Evolutionary conservation across 1,140 invertebrate species (phyloP), one percentile per base, ranked within the genome.

Genomic region (Microplitis mediator): DNA sequence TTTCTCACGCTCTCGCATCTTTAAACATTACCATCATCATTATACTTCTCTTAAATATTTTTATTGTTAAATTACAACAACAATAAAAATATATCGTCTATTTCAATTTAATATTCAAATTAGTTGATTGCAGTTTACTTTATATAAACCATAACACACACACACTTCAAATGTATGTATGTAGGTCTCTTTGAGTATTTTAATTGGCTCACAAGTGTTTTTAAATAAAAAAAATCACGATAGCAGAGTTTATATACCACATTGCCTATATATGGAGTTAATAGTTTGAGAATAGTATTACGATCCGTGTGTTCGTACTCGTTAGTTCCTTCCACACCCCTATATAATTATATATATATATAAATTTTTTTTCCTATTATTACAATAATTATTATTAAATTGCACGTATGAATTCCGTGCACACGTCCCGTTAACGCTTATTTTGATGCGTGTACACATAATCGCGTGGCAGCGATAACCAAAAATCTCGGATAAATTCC

Each of bases 181-280:
- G 16, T 4, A 23, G 16, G 4, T n/a, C 62, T 23, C 23, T 39
- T 54, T 56, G 69, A 78, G 79, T 79, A 75, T 69, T 74, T 79
- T 86, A 85, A 86, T 83, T 81, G 83, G 83, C 82, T 86, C 77
- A 77, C 82, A 69, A 76, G 69, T 76, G 75, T 62, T 76, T 78
- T 45, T 45, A 9, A 45, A 45, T 45, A 45, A 72, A 78, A 72
- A 35, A 80, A 79, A 80, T 78, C 74, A 76, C 73, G 68, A 64
- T 69, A 67, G 35, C 23, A 61, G 56, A 36, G 23, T 51, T 23
- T 4, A 69, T 69, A 34, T 14, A n/a, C 60, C 60, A 45, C 39
- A 45, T 35, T 62, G 35, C n/a, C 32, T 62, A 13, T 13, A 34
- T 16, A 16, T 35, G 31, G 31, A 62, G n/a, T 56, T n/a, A 35